Evolutionary conservation across 2,888 invertebrate genomes (phyloP), one percentile per base, ranked within the genome.

Genomic region (Antitype chi): DNA sequence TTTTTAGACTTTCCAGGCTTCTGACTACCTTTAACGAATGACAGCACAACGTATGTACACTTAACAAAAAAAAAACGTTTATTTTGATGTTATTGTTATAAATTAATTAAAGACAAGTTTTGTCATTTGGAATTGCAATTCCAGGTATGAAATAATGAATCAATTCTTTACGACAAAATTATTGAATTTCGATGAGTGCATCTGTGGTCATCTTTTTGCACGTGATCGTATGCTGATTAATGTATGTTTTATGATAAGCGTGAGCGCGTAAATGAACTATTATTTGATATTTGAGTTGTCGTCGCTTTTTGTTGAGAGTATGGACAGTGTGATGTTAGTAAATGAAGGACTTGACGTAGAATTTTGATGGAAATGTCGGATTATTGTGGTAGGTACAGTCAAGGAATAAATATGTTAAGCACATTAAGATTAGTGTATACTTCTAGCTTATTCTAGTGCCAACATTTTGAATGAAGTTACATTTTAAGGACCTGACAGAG

Each of bases 291-390:
- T 17, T 38, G 49, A 70, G 23, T 52, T 32, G 28, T 15, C 38
- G 38, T 28, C 52, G 20, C 43, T 53, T 47, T 15, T 23, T 53
- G 43, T 28, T 28, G 23, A 23, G 32, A 3, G 13, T 47, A 32
- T 11, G 1, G 28, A 28, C 9, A 20, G 47, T 23, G 52, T 28
- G 53, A 43, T 68, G 6, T 52, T 75, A 66, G 47, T 49, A 47
- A 66, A 78, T 49, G 53, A 79, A 47, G 25, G 32, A 78, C 28
- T 68, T 49, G 28, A 78, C 25, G 53, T 47, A 49, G 28, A 73
- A 20, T 55, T 55, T 43, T 4, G 20, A 43, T 20, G 28, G n/a
- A 77, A 52, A 2, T 52, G 38, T 25, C 38, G 38, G 49, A 76
- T 13, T 60, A 38, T 76, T 76, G 74, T 38, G 23, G 68, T 68